Base-by-base conservation (phyloP, 2,888 invertebrate genomes). In the Drosophila tanythrix region DNA sequence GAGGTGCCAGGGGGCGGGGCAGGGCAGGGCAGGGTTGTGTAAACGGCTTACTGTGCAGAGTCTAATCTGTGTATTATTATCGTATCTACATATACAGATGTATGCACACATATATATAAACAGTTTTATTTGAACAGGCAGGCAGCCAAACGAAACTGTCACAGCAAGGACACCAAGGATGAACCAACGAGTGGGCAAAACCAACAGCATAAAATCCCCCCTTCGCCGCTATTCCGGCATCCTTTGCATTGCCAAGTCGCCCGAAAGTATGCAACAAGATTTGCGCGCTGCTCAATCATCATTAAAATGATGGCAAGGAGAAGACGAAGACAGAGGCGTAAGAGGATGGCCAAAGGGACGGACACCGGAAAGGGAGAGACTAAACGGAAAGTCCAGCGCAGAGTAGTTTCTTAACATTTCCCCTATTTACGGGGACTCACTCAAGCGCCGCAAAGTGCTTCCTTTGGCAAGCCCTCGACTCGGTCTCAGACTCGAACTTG, bases 381-480 rank as follows among this genome's bases (percentile, higher is more conserved):
- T 70, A 60, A 70, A 50, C 75, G 59, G 38, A 59, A 60, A 63
- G 76, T 79, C 84, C 77, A 78, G 46, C 66, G 66, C 52, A 48
- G 58, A 56, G 63, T 66, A 59, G 64, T 70, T 73, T 64, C 74
- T 69, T 52, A 76, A 63, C 84, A 81, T 74, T 74, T 88, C 79
- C 75, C 83, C 58, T 38, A 86, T 75, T 72, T 74, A 77, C 33
- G 82, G 59, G 77, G 72, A 79, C 60, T 76, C 79, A 79, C 74
- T 85, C 72, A 84, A 87, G 89, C 85, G 84, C 79, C 84, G 57
- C 79, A 87, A 89, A 85, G 88, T 81, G 88, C 70, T 85, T 85
- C 89, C 84, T 87, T 68, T 89, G 70, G 48, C 52, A 58, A 58
- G 66, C 33, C 48, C 33, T 56, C 35, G 74, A n/a, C 40, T 40